Evolutionary conservation across 2,888 invertebrate genomes (phyloP), one percentile per base, ranked within the genome.

Genomic region (Ophion obscuratus): DNA sequence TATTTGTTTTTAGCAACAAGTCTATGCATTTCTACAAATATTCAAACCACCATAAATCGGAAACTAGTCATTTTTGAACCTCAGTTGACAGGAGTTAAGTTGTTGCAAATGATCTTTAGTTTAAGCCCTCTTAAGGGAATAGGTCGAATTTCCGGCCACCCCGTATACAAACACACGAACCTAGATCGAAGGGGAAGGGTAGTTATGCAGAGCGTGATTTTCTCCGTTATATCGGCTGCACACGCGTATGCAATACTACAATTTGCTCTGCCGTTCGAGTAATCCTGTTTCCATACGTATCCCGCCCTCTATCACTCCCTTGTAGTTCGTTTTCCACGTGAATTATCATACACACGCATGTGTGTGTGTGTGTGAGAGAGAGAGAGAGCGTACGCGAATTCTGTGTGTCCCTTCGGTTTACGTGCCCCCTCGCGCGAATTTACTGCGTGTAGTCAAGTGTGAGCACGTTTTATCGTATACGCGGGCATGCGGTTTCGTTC

Each of bases 191-290:
- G 1, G 61, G 76, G 62, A 79, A 20, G 47, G 57, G 64, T 53
- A 20, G 57, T 36, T 53, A 53, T 57, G 53, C 27, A 57, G 68
- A 61, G 66, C 82, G 85, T 85, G 75, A 85, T 85, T 82, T 64
- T 75, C 36, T 77, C 66, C 62, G 85, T 20, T 83, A 44, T 85
- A 85, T 82, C 76, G 79, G 57, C 61, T 85, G 81, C 81, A 78
- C 81, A 68, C 81, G 71, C 61, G 64, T 70, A 85, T 70, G 80
- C 82, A 83, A 83, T 83, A 76, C 71, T 76, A 82, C 82, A 80
- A 82, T 85, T 85, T 76, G 79, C 82, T 73, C 82, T 40, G 59
- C 66, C 24, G 59, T 53, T 68, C 74, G 78, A 79, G 81, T 85
- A 85, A 85, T 78, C 78, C 81, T 24, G 17, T 27, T 66, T 78